Evolutionary conservation across 1,140 invertebrate genomes (phyloP).

Genomic region (Zaprionus ornatus): DNA sequence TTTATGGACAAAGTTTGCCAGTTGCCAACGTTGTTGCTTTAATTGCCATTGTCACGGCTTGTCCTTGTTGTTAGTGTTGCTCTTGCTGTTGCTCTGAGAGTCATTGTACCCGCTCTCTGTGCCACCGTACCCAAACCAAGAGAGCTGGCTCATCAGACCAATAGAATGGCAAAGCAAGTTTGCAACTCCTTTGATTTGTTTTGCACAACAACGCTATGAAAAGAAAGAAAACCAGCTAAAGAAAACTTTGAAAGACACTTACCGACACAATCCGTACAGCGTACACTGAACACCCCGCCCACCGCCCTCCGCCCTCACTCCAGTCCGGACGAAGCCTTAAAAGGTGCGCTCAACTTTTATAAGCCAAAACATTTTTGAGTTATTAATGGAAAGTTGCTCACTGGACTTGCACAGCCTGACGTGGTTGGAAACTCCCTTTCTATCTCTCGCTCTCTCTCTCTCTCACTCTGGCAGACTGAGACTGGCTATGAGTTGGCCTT

Average conservation of each 20-base stretch:
- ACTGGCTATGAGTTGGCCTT: conserved; percentile 13
- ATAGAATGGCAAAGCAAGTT: conserved; percentile 61
- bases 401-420: not conserved
- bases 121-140: not conserved
- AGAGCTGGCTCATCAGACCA: conserved; percentile 37
- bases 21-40: conserved; percentile 64
- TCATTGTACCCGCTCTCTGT: conserved; percentile 51
- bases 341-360: conserved; percentile 58
- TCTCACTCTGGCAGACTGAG: not conserved
- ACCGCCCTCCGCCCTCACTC: not conserved
- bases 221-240: conserved; percentile 14
- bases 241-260: conserved; percentile 40
- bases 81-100: conserved; percentile 21
- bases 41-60: conserved; percentile 77
- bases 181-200: conserved; percentile 80
- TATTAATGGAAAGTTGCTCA: conserved; percentile 74
- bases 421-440: not conserved
- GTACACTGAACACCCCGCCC: not conserved
- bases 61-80: conserved; percentile 37
- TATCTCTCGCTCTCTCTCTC: not conserved
- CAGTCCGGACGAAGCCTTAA: conserved; percentile 5
- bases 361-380: conserved; percentile 79
- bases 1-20: conserved; percentile 68
- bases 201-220: conserved; percentile 54
- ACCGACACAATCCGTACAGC: conserved; percentile 11